Evolutionary conservation across 2,888 invertebrate species (phyloP), one percentile per base, ranked within the genome.

Genomic region (Apotomis betuletana): DNA sequence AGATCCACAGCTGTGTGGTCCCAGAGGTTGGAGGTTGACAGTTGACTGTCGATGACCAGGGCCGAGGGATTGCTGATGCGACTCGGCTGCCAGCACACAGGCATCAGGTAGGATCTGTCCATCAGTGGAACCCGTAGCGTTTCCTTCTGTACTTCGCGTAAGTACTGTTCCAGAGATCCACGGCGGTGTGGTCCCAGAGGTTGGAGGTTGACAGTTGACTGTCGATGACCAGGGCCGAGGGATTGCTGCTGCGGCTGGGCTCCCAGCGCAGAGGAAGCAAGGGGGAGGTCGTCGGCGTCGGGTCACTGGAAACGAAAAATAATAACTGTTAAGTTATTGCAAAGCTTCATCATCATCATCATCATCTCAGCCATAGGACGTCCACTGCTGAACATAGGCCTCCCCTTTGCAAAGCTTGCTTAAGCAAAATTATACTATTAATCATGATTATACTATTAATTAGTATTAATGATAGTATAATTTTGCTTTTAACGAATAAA

Each of bases 161-260:
- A 0, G 90, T 91, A 27, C 87, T 83, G 75, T 91, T 90, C 92
- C 92, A 93, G 6, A 92, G 83, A 0, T 77, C 69, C 3, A 90
- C 82, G 0, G 88, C 78, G 1, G 77, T 69, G 13, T 84, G 81
- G 75, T 89, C 84, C 91, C 90, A 90, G 75, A 92, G 81, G 0
- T 86, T 88, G 2, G 85, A 87, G 3, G 88, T 89, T 80, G 83
- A 80, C 4, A 90, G 75, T 49, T 78, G 77, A 4, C 77, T 59
- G 81, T 90, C 91, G 68, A 92, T 89, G 64, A 91, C 81, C 55
- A 93, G 81, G 0, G 90, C 91, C 5, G 75, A 79, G 6, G 92
- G 92, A 83, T 89, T 90, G 76, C 77, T 74, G 3, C 81, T 81
- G 67, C 85, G 85, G 74, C 90, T 90, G 1, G 92, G 87, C 0